Conservation (phyloP, 2,888 invertebrate genomes). For the Drosophila subquinaria region DNA sequence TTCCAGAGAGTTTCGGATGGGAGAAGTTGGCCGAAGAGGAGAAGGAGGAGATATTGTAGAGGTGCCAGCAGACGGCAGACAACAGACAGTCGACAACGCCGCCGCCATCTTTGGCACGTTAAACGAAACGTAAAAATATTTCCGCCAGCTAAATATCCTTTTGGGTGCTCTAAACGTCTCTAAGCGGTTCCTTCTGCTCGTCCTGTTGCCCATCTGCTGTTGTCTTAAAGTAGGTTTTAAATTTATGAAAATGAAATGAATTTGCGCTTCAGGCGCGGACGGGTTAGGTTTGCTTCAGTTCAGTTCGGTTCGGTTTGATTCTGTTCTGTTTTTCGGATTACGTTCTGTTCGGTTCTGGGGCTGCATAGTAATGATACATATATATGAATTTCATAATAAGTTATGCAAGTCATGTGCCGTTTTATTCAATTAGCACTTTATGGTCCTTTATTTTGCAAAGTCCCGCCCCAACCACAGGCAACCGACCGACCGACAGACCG, state of each 20-base stretch:
- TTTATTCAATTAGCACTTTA: constrained; percentile 84
- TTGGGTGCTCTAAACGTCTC: constrained; percentile 76
- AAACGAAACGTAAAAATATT: constrained; percentile 85
- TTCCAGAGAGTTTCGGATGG: constrained; percentile 42
- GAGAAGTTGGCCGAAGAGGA: background rate
- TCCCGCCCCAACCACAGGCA: constrained; percentile 15
- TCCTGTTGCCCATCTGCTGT: constrained; percentile 7
- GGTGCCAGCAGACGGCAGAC: constrained; percentile 33
- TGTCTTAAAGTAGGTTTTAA: constrained; percentile 77
- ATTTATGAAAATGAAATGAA: constrained; percentile 78
- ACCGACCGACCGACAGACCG: background rate
- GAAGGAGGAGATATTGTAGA: background rate
- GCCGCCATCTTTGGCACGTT: constrained; percentile 78
- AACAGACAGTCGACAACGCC: constrained; percentile 4
- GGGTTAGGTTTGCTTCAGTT: constrained; percentile 26
- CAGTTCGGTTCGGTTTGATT: constrained; percentile 4
- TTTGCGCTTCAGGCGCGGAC: constrained; percentile 71
- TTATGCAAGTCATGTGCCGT: constrained; percentile 84
- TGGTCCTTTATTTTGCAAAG: constrained; percentile 79
- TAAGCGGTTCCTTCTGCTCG: constrained; percentile 62
- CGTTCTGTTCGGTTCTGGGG: constrained; percentile 21
- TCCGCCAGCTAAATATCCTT: constrained; percentile 83
- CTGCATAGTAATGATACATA: constrained; percentile 69
- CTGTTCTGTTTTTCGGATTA: constrained; percentile 1
- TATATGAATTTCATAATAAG: constrained; percentile 77